Base-by-base conservation (phyloP, 2,113 vertebrate species). In the Andinoacara biseriatus region DNA sequence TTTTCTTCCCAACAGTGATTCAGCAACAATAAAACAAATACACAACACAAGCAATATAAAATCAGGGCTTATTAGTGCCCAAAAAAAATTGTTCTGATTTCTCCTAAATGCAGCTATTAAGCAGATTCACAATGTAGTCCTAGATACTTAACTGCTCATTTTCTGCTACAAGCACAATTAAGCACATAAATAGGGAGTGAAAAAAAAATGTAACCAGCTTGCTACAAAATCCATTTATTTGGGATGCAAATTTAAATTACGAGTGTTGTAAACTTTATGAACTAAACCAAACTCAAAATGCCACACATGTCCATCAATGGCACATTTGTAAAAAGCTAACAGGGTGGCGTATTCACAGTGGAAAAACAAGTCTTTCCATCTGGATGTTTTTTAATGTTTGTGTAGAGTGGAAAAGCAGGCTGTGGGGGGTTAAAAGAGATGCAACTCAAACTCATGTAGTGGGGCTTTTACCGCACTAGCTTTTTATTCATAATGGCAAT, bases 381-480 rank as follows among this genome's bases (percentile, higher is more conserved):
- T 78, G 43, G 56, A 57, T 74, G 49, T 61, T 2, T 80, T 63
- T 24, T 40, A 38, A 38, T 38, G 35, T 38, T 38, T 38, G 35
- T 38, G 35, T 17, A 18, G 35, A 63, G 60, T 65, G 54, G 76
- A 74, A 38, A 63, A 17, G 58, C 2, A 7, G 35, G 7, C 0
- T 9, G 35, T 2, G 35, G 7, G 54, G 54, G 57, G 69, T 60
- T 62, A 63, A 81, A 77, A 59, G 13, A 87, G 83, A 31, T 59
- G 24, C 74, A 86, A 85, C 79, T 74, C 62, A 11, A 60, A 75
- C 62, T 82, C 63, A 76, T 87, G 85, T 69, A 85, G 89, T 80
- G 22, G 52, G 6, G 74, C 22, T 80, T 80, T 86, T 67, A 86
- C 67, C 77, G 24, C 3, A 7, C 59, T 76, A 56, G 35, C 60